phyloP scores from a whole-genome alignment of 2,113 vertebrate genomes.

The Salvelinus alpinus region DNA sequence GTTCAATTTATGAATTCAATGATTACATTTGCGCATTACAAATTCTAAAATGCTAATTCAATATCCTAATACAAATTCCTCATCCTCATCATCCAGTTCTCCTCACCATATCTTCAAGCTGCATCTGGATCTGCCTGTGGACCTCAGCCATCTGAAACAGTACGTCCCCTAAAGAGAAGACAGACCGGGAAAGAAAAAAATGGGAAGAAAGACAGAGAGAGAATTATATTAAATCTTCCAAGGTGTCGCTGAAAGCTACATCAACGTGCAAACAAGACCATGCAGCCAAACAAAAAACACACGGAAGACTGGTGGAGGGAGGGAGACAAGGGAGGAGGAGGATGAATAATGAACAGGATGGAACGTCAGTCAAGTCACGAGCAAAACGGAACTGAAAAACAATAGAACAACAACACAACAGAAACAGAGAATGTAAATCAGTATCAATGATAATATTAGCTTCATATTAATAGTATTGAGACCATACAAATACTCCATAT shows the following conservation, averaged over 20 bases:
- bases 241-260: slow-evolving; percentile 14
- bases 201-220: slow-evolving; percentile 34
- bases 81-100: not conserved
- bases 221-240: not conserved
- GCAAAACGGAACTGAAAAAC: slow-evolving; percentile 17
- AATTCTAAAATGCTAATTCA: no score
- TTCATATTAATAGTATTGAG: slow-evolving; percentile 24
- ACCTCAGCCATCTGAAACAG: slow-evolving; percentile 99
- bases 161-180: slow-evolving; percentile 84
- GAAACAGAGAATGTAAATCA: slow-evolving; percentile 6
- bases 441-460: not conserved
- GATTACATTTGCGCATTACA: no score
- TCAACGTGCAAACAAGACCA: slow-evolving; percentile 57
- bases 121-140: slow-evolving; percentile 96
- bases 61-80: no score
- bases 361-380: slow-evolving; percentile 2
- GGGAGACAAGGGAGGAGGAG: slow-evolving; percentile 5
- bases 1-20: no score
- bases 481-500: slow-evolving; percentile 32
- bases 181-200: slow-evolving; percentile 25
- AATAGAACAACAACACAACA: slow-evolving; percentile 18
- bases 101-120: slow-evolving; percentile 97
- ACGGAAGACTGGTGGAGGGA: slow-evolving; percentile 24
- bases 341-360: slow-evolving; percentile 42
- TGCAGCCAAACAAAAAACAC: slow-evolving; percentile 56